Conservation (phyloP, 2,888 invertebrate genomes). For the Chalcosyrphus nemorum region DNA sequence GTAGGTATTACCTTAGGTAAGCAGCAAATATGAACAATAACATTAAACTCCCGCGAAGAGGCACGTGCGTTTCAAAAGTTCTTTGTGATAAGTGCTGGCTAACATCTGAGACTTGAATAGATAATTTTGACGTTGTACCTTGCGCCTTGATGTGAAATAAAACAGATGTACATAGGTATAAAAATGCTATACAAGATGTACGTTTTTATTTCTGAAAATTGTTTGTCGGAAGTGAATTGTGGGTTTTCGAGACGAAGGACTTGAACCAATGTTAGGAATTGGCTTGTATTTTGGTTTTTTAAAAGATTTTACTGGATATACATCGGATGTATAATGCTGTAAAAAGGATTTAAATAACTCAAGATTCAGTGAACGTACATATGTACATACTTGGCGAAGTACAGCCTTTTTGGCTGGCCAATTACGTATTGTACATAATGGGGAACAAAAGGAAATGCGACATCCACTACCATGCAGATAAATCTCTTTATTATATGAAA, state of each 20-base stretch:
- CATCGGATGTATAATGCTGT: no score
- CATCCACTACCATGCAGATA: slow-evolving; percentile 59
- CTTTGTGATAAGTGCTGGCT: slow-evolving; percentile 52
- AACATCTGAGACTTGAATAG: slow-evolving; percentile 44
- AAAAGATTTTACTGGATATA: slow-evolving; percentile 23
- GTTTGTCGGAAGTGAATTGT: slow-evolving; percentile 33
- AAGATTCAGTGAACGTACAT: no score
- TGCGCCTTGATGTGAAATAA: slow-evolving; percentile 6
- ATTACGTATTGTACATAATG: slow-evolving; percentile 32
- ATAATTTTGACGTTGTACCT: slow-evolving; percentile 3
- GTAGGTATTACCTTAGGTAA: slow-evolving; percentile 73
- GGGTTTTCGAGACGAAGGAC: no score
- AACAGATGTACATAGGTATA: slow-evolving; percentile 43
- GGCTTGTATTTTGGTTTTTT: slow-evolving; percentile 47
- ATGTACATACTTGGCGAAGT: no score
- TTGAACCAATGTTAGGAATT: no score
- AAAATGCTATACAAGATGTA: slow-evolving; percentile 27
- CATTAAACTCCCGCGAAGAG: slow-evolving; percentile 75
- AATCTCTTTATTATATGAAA: slow-evolving; percentile 73
- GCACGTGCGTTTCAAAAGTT: slow-evolving; percentile 74
- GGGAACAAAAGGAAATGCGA: slow-evolving; percentile 52
- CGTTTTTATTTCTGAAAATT: slow-evolving; percentile 24
- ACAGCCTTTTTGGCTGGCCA: slow-evolving; percentile 26
- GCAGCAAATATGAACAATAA: slow-evolving; percentile 53
- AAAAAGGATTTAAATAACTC: no score